Conservation (phyloP, 2,113 vertebrate genomes). For the Heptranchias perlo region DNA sequence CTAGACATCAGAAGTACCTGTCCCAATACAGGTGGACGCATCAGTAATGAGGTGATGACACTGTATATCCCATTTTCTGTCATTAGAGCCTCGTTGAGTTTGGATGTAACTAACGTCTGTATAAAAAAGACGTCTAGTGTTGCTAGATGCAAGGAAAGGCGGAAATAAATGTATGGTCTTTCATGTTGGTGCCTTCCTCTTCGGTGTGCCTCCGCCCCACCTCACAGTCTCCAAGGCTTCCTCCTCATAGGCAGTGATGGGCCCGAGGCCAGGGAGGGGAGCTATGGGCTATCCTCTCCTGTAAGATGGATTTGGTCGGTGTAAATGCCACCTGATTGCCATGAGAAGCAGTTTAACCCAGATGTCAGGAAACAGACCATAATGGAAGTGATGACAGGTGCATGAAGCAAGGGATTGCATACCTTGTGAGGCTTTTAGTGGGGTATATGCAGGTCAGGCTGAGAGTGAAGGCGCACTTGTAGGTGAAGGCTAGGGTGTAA, state of each 20-base stretch:
- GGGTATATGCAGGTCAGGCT: neutral
- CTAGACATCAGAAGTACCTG: neutral
- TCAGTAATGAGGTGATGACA: neutral
- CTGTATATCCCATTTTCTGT: neutral
- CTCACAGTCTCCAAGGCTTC: neutral
- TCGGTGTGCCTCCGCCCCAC: neutral
- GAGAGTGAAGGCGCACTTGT: neutral
- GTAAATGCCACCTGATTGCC: no score
- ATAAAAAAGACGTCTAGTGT: neutral
- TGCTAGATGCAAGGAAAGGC: neutral
- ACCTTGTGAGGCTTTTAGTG: neutral
- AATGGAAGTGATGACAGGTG: no score
- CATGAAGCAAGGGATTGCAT: neutral
- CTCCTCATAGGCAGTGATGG: neutral
- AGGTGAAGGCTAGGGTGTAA: neutral
- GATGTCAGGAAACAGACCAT: no score
- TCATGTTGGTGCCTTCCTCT: neutral
- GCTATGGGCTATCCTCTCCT: no score
- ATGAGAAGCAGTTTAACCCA: no score
- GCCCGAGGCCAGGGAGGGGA: no score
- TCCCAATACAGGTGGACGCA: neutral
- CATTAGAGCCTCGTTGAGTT: neutral
- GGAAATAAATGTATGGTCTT: neutral
- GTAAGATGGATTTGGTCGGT: no score
- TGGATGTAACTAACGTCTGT: neutral